Evolutionary conservation across 2,888 invertebrate species (phyloP).

Genomic region (Rugalucina vietnamica): DNA sequence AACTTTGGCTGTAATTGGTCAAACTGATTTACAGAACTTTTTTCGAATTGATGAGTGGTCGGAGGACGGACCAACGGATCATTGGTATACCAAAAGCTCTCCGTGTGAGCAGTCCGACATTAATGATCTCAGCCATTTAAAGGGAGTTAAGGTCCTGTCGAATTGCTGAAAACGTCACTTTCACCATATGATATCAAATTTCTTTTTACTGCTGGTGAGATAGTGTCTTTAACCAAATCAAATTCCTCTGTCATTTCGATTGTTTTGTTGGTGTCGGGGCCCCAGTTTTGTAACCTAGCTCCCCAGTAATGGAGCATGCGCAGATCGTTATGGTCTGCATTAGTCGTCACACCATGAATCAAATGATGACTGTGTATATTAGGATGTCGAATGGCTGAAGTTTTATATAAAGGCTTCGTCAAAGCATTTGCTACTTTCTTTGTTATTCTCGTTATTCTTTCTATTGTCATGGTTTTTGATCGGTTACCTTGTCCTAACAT

Average conservation of each 20-base stretch:
- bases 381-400: background rate
- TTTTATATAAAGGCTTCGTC: constrained; percentile 62
- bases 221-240: constrained; percentile 6
- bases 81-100: too few relatives aligned
- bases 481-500: constrained; percentile 68
- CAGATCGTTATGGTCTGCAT: constrained; percentile 33
- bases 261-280: constrained; percentile 60
- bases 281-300: constrained; percentile 65
- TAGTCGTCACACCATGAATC: constrained; percentile 15
- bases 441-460: constrained; percentile 62
- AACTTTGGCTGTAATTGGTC: too few relatives aligned
- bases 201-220: constrained; percentile 4
- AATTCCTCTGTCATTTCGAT: constrained; percentile 47
- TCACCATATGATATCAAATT: constrained; percentile 20
- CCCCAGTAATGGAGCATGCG: constrained; percentile 71
- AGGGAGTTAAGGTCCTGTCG: constrained; percentile 32
- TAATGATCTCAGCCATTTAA: too few relatives aligned
- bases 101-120: too few relatives aligned
- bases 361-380: constrained; percentile 27
- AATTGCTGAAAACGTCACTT: constrained; percentile 23
- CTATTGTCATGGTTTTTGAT: constrained; percentile 50
- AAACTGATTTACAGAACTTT: too few relatives aligned
- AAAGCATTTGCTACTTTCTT: constrained; percentile 58
- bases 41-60: too few relatives aligned
- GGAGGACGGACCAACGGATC: too few relatives aligned